Conservation (phyloP, 2,888 invertebrate genomes). For the Allolobophora icterica region DNA sequence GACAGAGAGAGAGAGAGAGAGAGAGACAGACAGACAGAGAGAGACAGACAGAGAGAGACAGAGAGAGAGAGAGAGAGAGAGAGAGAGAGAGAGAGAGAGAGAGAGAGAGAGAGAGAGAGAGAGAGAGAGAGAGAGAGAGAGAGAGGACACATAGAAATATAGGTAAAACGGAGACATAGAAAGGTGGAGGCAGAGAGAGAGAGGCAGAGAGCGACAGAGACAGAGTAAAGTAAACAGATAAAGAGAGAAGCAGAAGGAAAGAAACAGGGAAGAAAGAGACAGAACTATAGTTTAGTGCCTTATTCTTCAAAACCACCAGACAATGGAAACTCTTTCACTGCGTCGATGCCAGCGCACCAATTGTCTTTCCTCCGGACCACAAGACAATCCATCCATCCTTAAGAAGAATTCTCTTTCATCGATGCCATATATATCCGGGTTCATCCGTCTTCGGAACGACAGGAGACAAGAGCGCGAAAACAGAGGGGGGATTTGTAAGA, state of each 20-base stretch:
- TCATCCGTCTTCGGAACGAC: neutral
- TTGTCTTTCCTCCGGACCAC: neutral
- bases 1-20: too few relatives aligned
- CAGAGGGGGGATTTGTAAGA: neutral
- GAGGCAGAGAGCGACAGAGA: neutral
- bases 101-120: neutral
- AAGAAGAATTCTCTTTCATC: neutral
- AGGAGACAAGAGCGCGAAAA: neutral
- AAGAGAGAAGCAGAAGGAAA: neutral
- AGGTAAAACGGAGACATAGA: too few relatives aligned
- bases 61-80: neutral
- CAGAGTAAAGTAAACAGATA: neutral
- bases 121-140: neutral
- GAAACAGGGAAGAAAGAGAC: neutral
- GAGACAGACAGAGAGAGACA: too few relatives aligned
- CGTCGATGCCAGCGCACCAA: neutral
- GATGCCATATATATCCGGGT: neutral
- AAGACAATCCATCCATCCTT: neutral
- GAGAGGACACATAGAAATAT: too few relatives aligned
- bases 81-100: neutral
- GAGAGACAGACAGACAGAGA: too few relatives aligned
- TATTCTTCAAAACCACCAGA: neutral
- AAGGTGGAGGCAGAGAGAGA: too few relatives aligned
- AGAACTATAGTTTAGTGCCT: conserved; percentile 2
- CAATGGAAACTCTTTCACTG: neutral